Evolutionary conservation across 2,888 invertebrate species (phyloP).

Genomic region (Hydriomena furcata): DNA sequence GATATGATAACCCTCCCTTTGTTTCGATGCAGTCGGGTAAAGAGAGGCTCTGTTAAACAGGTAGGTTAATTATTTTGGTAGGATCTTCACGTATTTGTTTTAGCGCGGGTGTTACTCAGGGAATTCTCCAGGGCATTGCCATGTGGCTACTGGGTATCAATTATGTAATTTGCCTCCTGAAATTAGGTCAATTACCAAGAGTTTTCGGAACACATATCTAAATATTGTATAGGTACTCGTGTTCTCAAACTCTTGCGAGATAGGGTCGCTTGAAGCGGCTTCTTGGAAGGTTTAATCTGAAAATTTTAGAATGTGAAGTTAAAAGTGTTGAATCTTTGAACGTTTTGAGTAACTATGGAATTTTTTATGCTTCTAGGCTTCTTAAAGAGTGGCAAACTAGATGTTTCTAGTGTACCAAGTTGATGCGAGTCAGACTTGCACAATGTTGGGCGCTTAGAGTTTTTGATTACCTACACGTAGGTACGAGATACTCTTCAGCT

Average conservation of each 20-base stretch:
- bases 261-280: not conserved
- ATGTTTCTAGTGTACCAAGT: not conserved
- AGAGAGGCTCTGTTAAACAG: no score
- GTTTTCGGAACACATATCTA: not conserved
- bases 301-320: no score
- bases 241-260: not conserved
- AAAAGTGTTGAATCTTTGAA: constrained; percentile 2
- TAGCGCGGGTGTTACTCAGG: not conserved
- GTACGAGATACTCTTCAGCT: no score
- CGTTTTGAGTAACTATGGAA: not conserved
- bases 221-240: not conserved
- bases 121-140: constrained; percentile 2
- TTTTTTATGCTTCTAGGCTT: no score
- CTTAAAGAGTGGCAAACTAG: no score
- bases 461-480: no score
- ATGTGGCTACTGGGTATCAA: constrained; percentile 10
- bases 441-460: no score
- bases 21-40: no score
- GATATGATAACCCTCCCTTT: no score
- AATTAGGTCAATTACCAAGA: constrained; percentile 16
- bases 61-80: constrained; percentile 2
- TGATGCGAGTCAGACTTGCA: no score
- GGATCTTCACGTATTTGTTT: not conserved
- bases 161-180: constrained; percentile 8
- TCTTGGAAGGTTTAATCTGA: no score